Evolutionary conservation across 2,888 invertebrate species (phyloP).

Genomic region (Noctuana brunneofusca): DNA sequence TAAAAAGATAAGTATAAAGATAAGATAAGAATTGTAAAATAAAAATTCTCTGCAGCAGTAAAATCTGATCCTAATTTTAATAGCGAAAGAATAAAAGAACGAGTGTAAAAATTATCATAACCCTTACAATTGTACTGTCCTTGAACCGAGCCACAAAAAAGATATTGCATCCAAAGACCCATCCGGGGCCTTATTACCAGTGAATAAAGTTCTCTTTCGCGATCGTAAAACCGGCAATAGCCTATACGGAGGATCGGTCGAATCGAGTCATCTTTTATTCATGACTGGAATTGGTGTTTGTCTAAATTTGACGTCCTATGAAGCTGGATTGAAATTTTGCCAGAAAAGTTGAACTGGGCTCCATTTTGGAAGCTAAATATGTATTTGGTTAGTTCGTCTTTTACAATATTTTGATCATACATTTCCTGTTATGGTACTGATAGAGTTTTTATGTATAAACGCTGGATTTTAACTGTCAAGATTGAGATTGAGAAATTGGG

Average conservation of each 20-base stretch:
- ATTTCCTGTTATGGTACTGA: background rate
- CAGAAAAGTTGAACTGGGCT: constrained; percentile 22
- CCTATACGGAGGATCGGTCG: constrained; percentile 25
- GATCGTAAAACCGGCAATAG: constrained; percentile 18
- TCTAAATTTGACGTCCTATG: constrained; percentile 32
- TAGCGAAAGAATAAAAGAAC: constrained; percentile 26
- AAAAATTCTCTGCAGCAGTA: constrained; percentile 11
- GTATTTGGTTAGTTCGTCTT: background rate
- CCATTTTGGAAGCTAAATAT: constrained; percentile 15
- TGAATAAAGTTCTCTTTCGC: constrained; percentile 24
- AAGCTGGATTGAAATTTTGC: constrained; percentile 27
- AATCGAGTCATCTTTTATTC: constrained; percentile 31
- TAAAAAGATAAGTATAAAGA: too few relatives aligned
- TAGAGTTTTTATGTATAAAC: too few relatives aligned
- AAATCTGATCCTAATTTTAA: constrained; percentile 10
- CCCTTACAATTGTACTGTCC: constrained; percentile 20
- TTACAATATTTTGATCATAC: background rate
- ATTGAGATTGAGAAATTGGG: too few relatives aligned
- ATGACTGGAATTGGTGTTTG: constrained; percentile 33
- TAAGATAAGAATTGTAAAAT: background rate
- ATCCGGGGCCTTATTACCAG: constrained; percentile 11
- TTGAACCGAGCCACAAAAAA: constrained; percentile 22
- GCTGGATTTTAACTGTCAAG: too few relatives aligned
- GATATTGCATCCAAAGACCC: constrained; percentile 10
- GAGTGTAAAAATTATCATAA: constrained; percentile 31